Conservation (phyloP, 23 tunicate species). For the Phallusia fumigata region DNA sequence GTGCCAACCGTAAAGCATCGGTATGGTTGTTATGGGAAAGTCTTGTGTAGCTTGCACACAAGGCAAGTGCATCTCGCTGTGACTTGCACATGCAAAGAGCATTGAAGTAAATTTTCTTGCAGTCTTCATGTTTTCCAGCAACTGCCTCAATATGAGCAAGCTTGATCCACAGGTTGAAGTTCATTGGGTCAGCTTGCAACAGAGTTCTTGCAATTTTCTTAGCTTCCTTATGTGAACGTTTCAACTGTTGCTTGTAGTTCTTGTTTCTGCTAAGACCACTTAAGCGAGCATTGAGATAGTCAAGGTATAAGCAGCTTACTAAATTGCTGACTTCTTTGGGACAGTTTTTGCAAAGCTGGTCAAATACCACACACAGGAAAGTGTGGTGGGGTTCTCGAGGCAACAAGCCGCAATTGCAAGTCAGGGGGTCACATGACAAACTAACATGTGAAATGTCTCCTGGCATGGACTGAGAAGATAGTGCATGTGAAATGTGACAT, state of each 20-base stretch:
- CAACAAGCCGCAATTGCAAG: background rate
- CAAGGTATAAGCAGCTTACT: constrained; percentile 12
- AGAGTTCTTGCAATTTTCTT: constrained; percentile 50
- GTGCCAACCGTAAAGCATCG: constrained; percentile 12
- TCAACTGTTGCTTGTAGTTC: constrained; percentile 20
- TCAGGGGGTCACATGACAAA: background rate
- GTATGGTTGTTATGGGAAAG: constrained; percentile 12
- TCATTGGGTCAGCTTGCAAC: constrained; percentile 41
- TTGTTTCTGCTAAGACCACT: background rate
- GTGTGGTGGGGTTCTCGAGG: constrained; percentile 59
- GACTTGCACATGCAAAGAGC: constrained; percentile 49
- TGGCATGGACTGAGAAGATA: background rate
- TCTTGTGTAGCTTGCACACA: constrained; percentile 32
- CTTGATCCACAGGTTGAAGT: constrained; percentile 62
- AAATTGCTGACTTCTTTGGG: constrained; percentile 11
- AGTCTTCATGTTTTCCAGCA: constrained; percentile 46
- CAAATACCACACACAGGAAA: constrained; percentile 28
- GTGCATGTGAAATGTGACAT: constrained; percentile 58
- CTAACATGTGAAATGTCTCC: constrained; percentile 24
- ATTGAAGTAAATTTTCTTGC: constrained; percentile 40
- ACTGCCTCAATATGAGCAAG: constrained; percentile 59
- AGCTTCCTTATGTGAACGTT: constrained; percentile 66
- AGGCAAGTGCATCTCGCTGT: constrained; percentile 28
- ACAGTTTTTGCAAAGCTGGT: constrained; percentile 30
- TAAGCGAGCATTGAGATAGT: constrained; percentile 23